Evolutionary conservation across 2,797 vertebrate species (phyloP).

Genomic region (Thalassophryne amazonica): DNA sequence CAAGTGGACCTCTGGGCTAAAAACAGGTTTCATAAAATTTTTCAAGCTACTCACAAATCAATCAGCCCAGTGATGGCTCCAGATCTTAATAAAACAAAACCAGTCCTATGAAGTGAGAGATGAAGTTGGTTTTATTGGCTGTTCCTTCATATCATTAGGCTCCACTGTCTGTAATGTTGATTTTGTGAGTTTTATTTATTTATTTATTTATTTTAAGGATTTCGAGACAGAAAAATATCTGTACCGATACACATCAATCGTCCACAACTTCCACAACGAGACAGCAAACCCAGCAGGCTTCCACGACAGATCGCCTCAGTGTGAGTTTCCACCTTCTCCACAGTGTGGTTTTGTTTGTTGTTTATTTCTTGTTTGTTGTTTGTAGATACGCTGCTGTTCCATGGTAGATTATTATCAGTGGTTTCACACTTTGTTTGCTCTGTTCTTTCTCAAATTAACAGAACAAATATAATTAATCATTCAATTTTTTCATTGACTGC

Average conservation of each 20-base stretch:
- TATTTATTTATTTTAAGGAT: neutral
- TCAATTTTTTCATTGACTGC: conserved; percentile 1
- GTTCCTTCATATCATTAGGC: too few relatives aligned
- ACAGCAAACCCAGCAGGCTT: conserved; percentile 49
- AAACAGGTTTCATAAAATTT: too few relatives aligned
- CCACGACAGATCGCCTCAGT: conserved; percentile 35
- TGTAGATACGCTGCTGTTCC: neutral
- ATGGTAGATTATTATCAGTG: too few relatives aligned
- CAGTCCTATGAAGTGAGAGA: too few relatives aligned
- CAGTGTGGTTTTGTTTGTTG: neutral
- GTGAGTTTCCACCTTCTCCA: conserved; percentile 55
- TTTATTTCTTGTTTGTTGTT: neutral
- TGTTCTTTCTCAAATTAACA: neutral
- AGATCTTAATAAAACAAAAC: too few relatives aligned
- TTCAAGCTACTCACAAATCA: too few relatives aligned
- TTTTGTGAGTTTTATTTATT: neutral
- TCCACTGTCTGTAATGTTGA: too few relatives aligned
- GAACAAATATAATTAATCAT: neutral
- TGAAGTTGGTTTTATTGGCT: too few relatives aligned
- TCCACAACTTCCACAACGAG: conserved; percentile 43
- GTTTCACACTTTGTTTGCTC: too few relatives aligned
- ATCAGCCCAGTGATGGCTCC: too few relatives aligned
- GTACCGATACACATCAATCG: conserved; percentile 10
- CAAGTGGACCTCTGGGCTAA: too few relatives aligned
- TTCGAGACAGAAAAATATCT: conserved; percentile 6